Percentiles rank a stretch among this genome's conserved stretches.
Evolutionary conservation across 2,113 vertebrate species (phyloP).

Genomic region (Bujurquina vittata): DNA sequence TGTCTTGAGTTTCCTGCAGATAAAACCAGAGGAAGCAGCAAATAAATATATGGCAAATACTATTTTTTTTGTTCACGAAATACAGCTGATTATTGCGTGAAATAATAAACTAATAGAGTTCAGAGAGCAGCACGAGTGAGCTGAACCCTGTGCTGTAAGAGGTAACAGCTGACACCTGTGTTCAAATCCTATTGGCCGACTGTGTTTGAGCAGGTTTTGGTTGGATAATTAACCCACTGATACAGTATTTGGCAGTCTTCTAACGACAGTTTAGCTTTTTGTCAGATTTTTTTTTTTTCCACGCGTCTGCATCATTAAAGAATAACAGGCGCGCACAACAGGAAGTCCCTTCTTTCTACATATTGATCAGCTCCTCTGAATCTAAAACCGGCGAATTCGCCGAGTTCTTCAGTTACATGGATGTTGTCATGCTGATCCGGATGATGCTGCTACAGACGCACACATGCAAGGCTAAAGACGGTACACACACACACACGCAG

Average conservation of each 20-base stretch:
- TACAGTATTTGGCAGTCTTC: not conserved
- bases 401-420: not conserved
- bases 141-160: not conserved
- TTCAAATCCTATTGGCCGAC: not conserved
- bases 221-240: not conserved
- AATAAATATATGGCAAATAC: not conserved
- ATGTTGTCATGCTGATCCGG: not conserved
- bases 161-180: not conserved
- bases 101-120: not conserved
- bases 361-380: no score
- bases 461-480: no score
- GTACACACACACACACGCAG: no score
- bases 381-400: no score
- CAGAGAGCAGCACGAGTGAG: not conserved
- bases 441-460: not conserved
- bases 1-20: not conserved
- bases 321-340: not conserved
- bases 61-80: not conserved
- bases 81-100: not conserved
- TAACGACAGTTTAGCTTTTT: not conserved
- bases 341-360: not conserved
- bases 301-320: not conserved
- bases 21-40: not conserved
- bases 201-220: not conserved
- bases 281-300: not conserved